Evolutionary conservation across 2,888 invertebrate species (phyloP).

Genomic region (Stenichneumon culpator): DNA sequence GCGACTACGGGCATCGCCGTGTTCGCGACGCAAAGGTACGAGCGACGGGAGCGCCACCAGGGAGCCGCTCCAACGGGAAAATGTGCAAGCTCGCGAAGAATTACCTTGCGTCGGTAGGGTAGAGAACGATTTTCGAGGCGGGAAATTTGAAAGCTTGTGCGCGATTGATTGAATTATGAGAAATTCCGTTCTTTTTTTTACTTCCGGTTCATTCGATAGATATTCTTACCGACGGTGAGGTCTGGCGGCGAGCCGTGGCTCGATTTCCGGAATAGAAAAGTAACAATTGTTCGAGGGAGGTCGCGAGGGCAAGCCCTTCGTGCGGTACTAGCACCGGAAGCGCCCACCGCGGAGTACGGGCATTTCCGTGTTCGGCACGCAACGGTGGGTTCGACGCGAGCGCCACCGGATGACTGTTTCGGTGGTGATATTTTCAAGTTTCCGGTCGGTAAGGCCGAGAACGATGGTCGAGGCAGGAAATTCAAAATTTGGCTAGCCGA

Average conservation of each 20-base stretch:
- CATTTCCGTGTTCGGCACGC: no score
- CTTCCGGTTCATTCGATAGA: no score
- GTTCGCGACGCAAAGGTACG: conserved; percentile 29
- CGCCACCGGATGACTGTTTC: background rate
- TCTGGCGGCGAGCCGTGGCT: no score
- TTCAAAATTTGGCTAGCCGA: background rate
- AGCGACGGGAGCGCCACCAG: background rate
- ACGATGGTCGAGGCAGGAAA: background rate
- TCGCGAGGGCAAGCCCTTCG: no score
- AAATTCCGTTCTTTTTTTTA: background rate
- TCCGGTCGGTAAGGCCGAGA: background rate
- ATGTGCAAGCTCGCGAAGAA: background rate
- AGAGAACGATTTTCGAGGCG: background rate
- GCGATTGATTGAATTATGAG: background rate
- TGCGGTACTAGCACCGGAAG: no score
- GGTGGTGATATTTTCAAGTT: background rate
- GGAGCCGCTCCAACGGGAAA: background rate
- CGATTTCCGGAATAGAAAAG: no score
- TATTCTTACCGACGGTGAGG: no score
- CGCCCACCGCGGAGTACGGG: no score
- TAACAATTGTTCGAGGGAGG: no score
- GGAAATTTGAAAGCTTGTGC: no score
- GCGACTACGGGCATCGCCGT: conserved; percentile 23
- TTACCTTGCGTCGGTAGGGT: background rate
- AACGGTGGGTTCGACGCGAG: background rate